These are phyloP conservation scores for Hippocampus kuda DNA, from an alignment of 2,797 vertebrate genomes.

Conservation along the genomic window DNA sequence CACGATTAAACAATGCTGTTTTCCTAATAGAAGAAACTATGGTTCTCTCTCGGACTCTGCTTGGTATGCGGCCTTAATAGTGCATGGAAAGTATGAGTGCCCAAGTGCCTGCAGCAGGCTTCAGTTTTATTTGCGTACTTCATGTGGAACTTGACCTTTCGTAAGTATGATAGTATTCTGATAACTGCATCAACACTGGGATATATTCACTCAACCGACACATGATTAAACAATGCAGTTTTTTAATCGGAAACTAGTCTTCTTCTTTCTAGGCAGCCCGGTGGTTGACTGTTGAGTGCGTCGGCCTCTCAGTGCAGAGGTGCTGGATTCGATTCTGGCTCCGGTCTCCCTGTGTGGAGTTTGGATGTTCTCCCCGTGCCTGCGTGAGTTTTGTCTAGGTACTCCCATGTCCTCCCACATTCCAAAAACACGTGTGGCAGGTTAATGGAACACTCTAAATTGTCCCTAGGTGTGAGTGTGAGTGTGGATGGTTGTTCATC, in stretches of 20 bases:
- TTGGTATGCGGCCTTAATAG: slow-evolving; percentile 28
- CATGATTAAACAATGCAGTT: slow-evolving; percentile 25
- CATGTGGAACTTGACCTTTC: slow-evolving; percentile 33
- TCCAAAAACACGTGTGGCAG: no score
- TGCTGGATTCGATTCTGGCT: no score
- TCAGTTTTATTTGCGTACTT: slow-evolving; percentile 29
- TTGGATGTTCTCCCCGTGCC: no score
- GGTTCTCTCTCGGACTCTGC: slow-evolving; percentile 4
- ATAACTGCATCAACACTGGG: slow-evolving; percentile 33
- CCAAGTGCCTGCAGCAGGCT: slow-evolving; percentile 14
- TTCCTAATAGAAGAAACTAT: slow-evolving; percentile 12
- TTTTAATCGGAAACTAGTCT: not conserved
- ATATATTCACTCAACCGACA: slow-evolving; percentile 19
- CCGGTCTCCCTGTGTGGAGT: no score
- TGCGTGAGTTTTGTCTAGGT: no score
- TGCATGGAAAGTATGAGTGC: slow-evolving; percentile 15
- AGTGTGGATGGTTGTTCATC: no score
- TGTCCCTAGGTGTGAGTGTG: no score
- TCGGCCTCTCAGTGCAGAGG: no score
- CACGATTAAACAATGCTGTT: slow-evolving; percentile 21
- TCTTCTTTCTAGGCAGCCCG: no score
- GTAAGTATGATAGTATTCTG: slow-evolving; percentile 29
- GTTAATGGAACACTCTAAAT: no score
- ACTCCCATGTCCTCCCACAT: no score
- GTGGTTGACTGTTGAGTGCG: no score